Conservation (phyloP, 2,797 vertebrate genomes). For the Pangasius krempfi region DNA sequence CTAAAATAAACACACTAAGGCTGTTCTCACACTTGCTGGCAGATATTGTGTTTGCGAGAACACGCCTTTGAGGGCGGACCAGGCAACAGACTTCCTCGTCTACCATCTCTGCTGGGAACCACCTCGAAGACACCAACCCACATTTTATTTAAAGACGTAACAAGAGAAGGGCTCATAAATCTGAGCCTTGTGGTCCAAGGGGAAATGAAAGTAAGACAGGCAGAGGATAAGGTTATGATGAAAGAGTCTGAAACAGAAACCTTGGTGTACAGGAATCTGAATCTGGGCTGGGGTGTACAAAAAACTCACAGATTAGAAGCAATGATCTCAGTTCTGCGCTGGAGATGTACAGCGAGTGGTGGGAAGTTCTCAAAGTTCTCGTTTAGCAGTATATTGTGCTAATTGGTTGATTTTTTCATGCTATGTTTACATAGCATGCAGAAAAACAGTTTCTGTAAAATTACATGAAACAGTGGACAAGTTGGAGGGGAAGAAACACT, state of each 20-base stretch:
- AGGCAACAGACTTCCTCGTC: conserved; percentile 25
- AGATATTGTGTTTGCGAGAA: conserved; percentile 37
- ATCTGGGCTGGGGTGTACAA: conserved; percentile 38
- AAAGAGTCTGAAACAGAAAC: conserved; percentile 70
- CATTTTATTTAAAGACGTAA: conserved; percentile 59
- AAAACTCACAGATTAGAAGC: conserved; percentile 30
- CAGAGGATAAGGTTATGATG: conserved; percentile 64
- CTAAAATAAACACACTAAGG: conserved; percentile 40
- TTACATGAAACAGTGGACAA: not conserved
- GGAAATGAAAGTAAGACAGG: conserved; percentile 56
- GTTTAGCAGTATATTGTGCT: not conserved
- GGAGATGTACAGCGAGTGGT: conserved; percentile 11
- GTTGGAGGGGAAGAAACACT: not conserved
- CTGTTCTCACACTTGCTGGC: conserved; percentile 34
- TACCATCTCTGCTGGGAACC: conserved; percentile 43
- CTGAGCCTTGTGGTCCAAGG: conserved; percentile 61
- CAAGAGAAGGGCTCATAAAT: conserved; percentile 54
- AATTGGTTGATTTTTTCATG: not conserved
- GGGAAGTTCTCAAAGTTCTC: not conserved
- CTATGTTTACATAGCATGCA: not conserved
- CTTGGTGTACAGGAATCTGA: conserved; percentile 47
- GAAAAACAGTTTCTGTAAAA: not conserved
- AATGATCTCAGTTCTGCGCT: conserved; percentile 25
- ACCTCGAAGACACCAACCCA: conserved; percentile 54
- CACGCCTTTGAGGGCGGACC: conserved; percentile 40